Base-by-base conservation (phyloP, 2,888 invertebrate genomes). In the Leptarthrus brevirostris region DNA sequence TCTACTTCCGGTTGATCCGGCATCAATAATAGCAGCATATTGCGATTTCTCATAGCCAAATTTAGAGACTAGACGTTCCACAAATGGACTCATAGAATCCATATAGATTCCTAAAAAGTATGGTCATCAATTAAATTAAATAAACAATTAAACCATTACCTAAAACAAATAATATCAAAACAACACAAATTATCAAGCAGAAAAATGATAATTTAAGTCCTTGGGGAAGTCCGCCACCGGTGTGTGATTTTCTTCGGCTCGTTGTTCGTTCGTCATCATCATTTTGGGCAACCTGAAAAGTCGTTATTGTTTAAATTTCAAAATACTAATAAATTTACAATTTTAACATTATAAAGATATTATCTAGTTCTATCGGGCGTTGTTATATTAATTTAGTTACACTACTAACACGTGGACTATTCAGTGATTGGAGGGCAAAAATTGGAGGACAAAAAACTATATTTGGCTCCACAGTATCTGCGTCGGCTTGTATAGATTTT, bases 1-100 rank as follows among this genome's bases (percentile, higher is more conserved):
- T 78, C 97, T 89, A 76, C 94, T 92, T 1, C 97, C 97, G 0
- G 97, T 97, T 74, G 96, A 96, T 1, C 97, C 97, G 3, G 96
- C 97, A 86, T 97, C 97, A 78, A 97, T 92, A 79, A 97, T 91
- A 22, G 96, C 93, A 0, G 94, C 95, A 86, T 96, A 91, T 54
- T 90, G 89, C 44, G 88, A 87, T 79, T 89, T 89, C 80, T 90
- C 88, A 80, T 93, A 89, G 54, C 93, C 93, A 73, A 94, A 86
- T 64, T 88, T 88, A 81, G 90, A 89, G 22, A 92, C 93, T 74
- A 93, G 82, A n/a, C 88, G 88, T 80, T 93, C 93, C 76, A 93
- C 85, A 81, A 91, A 81, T 0, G 85, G 85, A 78, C 82, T 84
- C 47, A 84, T 82, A 34, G 84, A 82, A 66, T 85, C 85, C 56